phyloP scores from a whole-genome alignment of 2,888 invertebrate genomes.

The Stramonita haemastoma region DNA sequence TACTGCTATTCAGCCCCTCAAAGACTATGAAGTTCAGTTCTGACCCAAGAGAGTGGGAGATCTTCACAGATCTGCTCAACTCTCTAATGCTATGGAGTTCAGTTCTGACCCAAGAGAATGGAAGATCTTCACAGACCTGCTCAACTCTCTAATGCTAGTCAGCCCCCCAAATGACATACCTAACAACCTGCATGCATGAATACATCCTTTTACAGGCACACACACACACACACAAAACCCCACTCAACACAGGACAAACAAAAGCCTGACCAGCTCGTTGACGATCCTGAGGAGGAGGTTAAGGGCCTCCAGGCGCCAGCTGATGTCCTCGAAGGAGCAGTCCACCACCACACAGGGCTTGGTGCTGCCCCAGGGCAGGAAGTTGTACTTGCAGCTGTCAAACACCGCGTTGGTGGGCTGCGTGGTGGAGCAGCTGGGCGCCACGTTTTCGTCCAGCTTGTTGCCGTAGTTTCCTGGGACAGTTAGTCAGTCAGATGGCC shows the following conservation, averaged over 20 bases:
- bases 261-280: constrained; percentile 68
- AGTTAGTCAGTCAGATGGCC: background rate
- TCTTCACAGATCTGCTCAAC: too few species aligned
- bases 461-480: constrained; percentile 79
- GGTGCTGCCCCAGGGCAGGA: constrained; percentile 78
- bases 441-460: constrained; percentile 78
- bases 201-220: too few species aligned
- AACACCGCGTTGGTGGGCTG: constrained; percentile 79
- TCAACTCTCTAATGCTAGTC: too few species aligned
- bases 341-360: constrained; percentile 77
- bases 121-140: too few species aligned
- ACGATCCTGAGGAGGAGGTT: constrained; percentile 74
- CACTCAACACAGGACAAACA: background rate
- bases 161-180: too few species aligned
- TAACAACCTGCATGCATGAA: too few species aligned
- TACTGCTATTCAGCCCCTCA: too few species aligned
- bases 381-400: constrained; percentile 79
- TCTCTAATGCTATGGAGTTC: too few species aligned
- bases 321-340: constrained; percentile 79
- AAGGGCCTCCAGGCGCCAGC: constrained; percentile 77
- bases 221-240: too few species aligned
- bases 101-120: too few species aligned
- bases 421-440: constrained; percentile 78
- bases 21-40: too few species aligned
- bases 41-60: too few species aligned